These are phyloP conservation scores for Zoanthus sociatus DNA, from an alignment of 92 coral and sea anemone species.

Conservation along the genomic window DNA sequence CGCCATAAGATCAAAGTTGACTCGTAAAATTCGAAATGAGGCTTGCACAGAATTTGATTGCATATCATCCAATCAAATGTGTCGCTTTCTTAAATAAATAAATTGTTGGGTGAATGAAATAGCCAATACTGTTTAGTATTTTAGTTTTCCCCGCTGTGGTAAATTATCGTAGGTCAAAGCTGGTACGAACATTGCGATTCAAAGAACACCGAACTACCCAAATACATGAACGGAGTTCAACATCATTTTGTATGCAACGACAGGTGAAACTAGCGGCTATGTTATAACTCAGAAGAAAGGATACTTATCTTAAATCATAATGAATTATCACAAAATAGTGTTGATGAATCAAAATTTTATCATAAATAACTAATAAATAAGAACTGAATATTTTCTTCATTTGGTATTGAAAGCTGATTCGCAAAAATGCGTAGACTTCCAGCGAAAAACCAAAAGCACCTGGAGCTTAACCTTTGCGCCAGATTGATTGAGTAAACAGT, in stretches of 20 bases:
- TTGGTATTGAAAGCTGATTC: not conserved
- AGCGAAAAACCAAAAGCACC: not conserved
- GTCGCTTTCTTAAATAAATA: constrained; percentile 17
- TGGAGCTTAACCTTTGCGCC: no score
- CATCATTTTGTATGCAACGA: not conserved
- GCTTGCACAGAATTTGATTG: constrained; percentile 39
- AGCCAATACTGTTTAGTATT: constrained; percentile 18
- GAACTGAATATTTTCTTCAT: not conserved
- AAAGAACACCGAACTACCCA: constrained; percentile 17
- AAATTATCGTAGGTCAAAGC: constrained; percentile 30
- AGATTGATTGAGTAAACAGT: no score
- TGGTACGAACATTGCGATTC: constrained; percentile 26
- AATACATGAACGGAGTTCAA: not conserved
- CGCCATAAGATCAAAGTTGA: constrained; percentile 13
- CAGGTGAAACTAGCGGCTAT: constrained; percentile 12
- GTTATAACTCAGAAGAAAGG: not conserved
- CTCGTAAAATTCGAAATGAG: constrained; percentile 26
- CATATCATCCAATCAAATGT: constrained; percentile 30
- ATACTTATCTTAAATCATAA: not conserved
- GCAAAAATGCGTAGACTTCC: not conserved
- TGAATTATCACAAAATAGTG: constrained; percentile 8
- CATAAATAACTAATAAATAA: not conserved
- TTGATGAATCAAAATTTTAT: not conserved
- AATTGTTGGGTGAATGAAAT: constrained; percentile 27
- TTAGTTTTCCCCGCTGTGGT: constrained; percentile 3